Conservation (phyloP, 2,113 vertebrate species). For the Eclectus roratus region DNA sequence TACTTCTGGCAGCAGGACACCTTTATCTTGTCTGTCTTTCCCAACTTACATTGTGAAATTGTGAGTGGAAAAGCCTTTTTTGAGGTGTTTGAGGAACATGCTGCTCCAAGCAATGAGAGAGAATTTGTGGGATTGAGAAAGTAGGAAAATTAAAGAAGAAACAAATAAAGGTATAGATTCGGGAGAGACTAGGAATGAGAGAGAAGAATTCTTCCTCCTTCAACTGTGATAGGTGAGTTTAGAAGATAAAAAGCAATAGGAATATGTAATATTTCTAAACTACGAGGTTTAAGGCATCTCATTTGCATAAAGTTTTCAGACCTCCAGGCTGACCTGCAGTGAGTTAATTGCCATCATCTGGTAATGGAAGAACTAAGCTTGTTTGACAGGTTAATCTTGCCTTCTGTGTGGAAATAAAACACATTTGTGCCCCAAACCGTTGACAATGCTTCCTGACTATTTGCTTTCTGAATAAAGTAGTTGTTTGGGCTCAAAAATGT, state of each 20-base stretch:
- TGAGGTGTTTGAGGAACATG: neutral
- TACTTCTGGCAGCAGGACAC: neutral
- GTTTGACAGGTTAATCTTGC: neutral
- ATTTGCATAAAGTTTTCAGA: neutral
- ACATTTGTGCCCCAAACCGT: neutral
- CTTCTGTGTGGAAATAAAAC: neutral
- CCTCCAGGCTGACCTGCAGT: neutral
- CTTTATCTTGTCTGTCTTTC: neutral
- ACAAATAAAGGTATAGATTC: neutral
- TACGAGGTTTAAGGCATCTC: neutral
- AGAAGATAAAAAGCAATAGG: neutral
- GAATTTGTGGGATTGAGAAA: neutral
- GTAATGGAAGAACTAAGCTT: neutral
- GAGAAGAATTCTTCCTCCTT: neutral
- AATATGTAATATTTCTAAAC: neutral
- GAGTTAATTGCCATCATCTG: neutral
- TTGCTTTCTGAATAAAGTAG: neutral
- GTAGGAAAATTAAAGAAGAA: neutral
- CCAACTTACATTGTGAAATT: neutral
- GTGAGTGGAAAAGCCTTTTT: neutral
- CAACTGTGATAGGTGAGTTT: neutral
- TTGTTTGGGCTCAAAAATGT: neutral
- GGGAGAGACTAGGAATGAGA: neutral
- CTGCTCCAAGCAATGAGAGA: neutral
- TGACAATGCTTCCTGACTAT: neutral